Evolutionary conservation across 2,113 vertebrate genomes (phyloP).

Genomic region (Chionomys nivalis): DNA sequence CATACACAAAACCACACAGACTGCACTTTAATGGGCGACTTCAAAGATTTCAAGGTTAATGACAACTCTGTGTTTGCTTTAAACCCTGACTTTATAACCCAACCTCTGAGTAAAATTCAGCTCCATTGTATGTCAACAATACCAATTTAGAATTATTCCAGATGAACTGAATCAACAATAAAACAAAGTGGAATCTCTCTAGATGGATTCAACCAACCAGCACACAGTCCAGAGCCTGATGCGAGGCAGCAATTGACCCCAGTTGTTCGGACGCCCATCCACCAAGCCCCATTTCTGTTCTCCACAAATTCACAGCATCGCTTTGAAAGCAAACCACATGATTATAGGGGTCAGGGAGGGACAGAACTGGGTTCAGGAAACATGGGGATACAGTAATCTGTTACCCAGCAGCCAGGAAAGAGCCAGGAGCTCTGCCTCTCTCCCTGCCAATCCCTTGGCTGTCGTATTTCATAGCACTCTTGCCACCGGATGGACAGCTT

Average conservation of each 20-base stretch:
- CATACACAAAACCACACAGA: not conserved
- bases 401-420: not conserved
- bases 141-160: conserved; percentile 52
- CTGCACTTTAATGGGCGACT: conserved; percentile 41
- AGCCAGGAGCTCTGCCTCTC: not conserved
- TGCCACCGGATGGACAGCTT: too few species aligned
- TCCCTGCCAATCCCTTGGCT: not conserved
- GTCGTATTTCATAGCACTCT: not conserved
- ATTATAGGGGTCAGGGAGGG: not conserved
- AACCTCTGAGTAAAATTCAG: conserved; percentile 50
- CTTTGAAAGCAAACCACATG: not conserved
- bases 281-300: not conserved
- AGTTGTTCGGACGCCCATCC: not conserved
- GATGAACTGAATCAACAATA: conserved; percentile 27
- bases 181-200: conserved; percentile 20
- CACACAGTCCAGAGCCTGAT: not conserved
- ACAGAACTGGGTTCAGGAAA: not conserved
- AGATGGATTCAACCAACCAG: not conserved
- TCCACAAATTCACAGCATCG: not conserved
- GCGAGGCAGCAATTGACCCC: not conserved
- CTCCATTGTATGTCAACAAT: conserved; percentile 17
- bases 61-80: conserved; percentile 58
- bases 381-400: not conserved
- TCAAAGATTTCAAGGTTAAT: conserved; percentile 67
- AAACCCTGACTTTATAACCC: conserved; percentile 54